Evolutionary conservation across 2,888 invertebrate species (phyloP).

Genomic region (Vannuccia rotundouncinata): DNA sequence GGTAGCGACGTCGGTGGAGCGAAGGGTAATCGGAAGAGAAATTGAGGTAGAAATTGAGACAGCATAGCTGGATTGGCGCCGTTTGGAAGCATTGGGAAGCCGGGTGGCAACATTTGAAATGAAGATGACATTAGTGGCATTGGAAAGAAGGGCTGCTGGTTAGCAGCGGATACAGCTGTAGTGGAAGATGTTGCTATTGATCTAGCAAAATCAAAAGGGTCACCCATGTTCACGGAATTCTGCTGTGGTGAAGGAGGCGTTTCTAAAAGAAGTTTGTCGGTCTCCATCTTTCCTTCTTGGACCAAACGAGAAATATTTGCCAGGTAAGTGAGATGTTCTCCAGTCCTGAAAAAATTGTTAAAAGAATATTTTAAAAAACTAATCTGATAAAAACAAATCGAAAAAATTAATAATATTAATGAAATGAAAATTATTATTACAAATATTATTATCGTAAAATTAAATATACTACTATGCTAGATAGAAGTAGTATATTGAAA

Average conservation of each 20-base stretch:
- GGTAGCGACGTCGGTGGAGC: background rate
- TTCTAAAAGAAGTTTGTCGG: background rate
- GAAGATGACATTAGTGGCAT: background rate
- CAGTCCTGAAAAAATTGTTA: constrained; percentile 26
- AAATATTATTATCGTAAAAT: too few species aligned
- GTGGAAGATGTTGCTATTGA: background rate
- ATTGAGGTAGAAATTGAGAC: background rate
- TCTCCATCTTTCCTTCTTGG: constrained; percentile 9
- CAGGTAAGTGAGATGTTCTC: constrained; percentile 16
- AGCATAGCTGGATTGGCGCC: background rate
- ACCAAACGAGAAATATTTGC: constrained; percentile 2
- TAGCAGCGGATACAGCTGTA: background rate
- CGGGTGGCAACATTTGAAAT: background rate
- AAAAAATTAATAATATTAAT: background rate
- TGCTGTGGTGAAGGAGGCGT: background rate
- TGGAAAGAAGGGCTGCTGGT: background rate
- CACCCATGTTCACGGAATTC: background rate
- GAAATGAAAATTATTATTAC: background rate
- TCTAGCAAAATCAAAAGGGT: background rate
- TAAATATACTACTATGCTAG: background rate
- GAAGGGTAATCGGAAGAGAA: background rate
- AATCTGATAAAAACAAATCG: too few species aligned
- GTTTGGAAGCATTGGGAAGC: background rate
- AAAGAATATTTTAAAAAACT: background rate
- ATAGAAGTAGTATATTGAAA: background rate